Percentiles rank a stretch among this genome's conserved stretches.
Conservation (phyloP, 2,113 vertebrate species). For the Neotragus moschatus region DNA sequence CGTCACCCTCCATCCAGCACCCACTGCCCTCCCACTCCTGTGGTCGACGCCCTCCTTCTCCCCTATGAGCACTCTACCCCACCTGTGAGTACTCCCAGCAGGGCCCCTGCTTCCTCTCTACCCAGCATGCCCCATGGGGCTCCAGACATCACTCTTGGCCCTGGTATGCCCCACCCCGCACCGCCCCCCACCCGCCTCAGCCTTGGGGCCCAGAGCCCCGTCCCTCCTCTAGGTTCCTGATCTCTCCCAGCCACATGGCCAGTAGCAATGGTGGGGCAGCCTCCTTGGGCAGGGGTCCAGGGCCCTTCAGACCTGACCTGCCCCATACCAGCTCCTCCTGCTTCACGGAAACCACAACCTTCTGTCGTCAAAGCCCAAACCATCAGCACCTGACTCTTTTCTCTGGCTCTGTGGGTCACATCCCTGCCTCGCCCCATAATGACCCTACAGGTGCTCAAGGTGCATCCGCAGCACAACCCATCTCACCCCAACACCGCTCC, state of each 20-base stretch:
- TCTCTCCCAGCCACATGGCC: neutral
- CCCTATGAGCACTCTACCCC: no score
- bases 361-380: no score
- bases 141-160: neutral
- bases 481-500: neutral
- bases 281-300: rapidly evolving
- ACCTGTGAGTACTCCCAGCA: neutral
- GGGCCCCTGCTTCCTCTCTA: neutral
- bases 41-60: rapidly evolving
- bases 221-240: neutral
- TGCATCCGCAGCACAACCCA: rapidly evolving
- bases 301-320: rapidly evolving
- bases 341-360: neutral
- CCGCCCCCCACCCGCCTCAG: rapidly evolving
- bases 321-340: neutral
- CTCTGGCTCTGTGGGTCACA: neutral
- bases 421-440: neutral
- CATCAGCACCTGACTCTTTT: no score
- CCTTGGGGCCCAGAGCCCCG: neutral
- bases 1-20: neutral
- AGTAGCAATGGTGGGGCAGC: rapidly evolving
- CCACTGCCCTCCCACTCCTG: neutral
- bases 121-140: neutral
- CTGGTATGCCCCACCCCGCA: neutral
- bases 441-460: neutral